Base-by-base conservation (phyloP, 2,888 invertebrate species). In the Hoplodrina blanda region DNA sequence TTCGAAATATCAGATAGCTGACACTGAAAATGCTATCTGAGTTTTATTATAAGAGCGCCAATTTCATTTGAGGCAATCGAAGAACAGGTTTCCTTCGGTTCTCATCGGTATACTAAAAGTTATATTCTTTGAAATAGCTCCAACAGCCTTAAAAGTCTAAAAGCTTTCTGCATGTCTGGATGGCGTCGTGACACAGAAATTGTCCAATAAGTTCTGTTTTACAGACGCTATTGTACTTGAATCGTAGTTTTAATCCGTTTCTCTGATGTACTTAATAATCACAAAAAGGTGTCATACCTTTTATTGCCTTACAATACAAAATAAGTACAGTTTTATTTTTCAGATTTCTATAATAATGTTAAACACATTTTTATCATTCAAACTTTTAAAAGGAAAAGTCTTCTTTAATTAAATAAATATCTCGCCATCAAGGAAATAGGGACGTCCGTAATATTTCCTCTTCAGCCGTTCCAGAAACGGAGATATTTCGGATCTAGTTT, bases 171-270 rank as follows among this genome's bases (percentile, higher is more conserved):
- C 55, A 50, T 50, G 60, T 62, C 41, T 20, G 8, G 17, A 15
- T 49, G 57, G 59, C 76, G 55, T 63, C 78, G 77, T 83, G 80
- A 81, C 79, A 73, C 64, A 64, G 68, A 70, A 66, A 79, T 73
- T 63, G 59, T 75, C 78, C 85, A 84, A 82, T 52, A 67, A 64
- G 4, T 49, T 80, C n/a, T 37, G 17, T 70, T 60, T 44, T 10
- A 33, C 20, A 20, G 41, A 25, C 59, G 49, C 15, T 41, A 6
- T 55, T 41, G 11, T 30, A 52, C 41, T 19, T 41, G 0, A 19
- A 33, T 56, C 10, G 1, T 20, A 55, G 11, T 59, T 15, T 11
- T 61, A 49, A 50, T 49, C 11, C 15, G 53, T 20, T 25, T 68
- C 11, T 17, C 11, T 20, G 15, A 33, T n/a, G 6, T 37, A 37